Evolutionary conservation across 2,113 vertebrate genomes (phyloP).

Genomic region (Antennarius striatus): DNA sequence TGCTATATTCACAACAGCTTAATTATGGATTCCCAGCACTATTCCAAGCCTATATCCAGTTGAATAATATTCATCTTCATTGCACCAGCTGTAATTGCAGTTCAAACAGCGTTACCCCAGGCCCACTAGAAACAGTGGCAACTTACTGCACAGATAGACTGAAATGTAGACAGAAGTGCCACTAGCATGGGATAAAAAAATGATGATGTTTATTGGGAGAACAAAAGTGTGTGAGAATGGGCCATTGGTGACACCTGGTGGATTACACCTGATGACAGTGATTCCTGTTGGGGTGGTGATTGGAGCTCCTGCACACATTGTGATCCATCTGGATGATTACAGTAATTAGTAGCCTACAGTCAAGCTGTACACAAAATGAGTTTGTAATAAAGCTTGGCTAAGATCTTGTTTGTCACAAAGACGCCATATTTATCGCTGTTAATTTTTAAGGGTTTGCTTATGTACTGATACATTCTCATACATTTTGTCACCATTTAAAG

Average conservation of each 20-base stretch:
- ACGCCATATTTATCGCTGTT: constrained; percentile 12
- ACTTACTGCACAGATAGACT: background rate
- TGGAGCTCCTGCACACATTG: background rate
- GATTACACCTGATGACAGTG: background rate
- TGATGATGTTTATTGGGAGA: background rate
- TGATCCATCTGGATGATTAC: constrained; percentile 44
- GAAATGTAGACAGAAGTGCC: background rate
- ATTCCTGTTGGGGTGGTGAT: constrained; percentile 1
- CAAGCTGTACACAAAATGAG: constrained; percentile 33
- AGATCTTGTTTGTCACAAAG: constrained; percentile 18
- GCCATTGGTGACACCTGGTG: constrained; percentile 68
- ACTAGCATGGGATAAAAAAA: background rate
- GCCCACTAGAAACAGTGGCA: no score
- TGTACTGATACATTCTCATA: no score
- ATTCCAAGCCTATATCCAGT: no score
- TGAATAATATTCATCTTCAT: no score
- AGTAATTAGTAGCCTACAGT: constrained; percentile 24
- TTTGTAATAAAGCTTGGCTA: constrained; percentile 6
- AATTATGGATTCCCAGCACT: background rate
- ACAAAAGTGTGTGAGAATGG: constrained; percentile 7
- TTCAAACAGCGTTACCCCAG: no score
- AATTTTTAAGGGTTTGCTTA: background rate
- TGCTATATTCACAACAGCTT: background rate
- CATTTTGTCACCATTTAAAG: no score
- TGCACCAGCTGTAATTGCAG: no score